Conservation (phyloP, 1,140 invertebrate genomes). For the Drosophila oshimai region DNA sequence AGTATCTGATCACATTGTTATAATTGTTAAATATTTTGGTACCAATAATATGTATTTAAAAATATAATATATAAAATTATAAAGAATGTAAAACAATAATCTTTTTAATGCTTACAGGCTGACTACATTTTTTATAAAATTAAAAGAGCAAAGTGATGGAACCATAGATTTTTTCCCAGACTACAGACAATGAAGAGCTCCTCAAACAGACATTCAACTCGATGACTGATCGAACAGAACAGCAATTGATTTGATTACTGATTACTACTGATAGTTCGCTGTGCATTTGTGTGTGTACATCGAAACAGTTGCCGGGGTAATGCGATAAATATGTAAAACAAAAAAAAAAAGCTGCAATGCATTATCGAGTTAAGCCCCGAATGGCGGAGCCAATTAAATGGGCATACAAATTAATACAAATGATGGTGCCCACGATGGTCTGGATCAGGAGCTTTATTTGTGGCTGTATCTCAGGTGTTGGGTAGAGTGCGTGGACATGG, state of each 20-base stretch:
- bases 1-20: too few species aligned
- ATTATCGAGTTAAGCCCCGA: constrained; percentile 73
- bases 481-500: constrained; percentile 60
- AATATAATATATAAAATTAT: too few species aligned
- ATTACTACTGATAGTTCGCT: neutral
- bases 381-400: constrained; percentile 73
- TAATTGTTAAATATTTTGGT: too few species aligned
- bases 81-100: too few species aligned
- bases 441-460: constrained; percentile 8
- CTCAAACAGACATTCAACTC: constrained; percentile 6
- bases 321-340: constrained; percentile 51
- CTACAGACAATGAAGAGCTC: neutral
- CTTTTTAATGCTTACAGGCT: too few species aligned
- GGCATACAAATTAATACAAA: constrained; percentile 78
- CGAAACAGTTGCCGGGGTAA: constrained; percentile 9
- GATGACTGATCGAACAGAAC: constrained; percentile 17
- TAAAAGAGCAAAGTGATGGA: too few species aligned
- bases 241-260: constrained; percentile 5
- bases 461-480: constrained; percentile 50
- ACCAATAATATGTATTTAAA: too few species aligned
- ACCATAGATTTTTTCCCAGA: neutral
- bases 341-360: constrained; percentile 64
- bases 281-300: constrained; percentile 44
- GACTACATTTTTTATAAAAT: too few species aligned
- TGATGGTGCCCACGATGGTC: constrained; percentile 48